Conservation (phyloP, 2,113 vertebrate species). For the Butorides virescens region DNA sequence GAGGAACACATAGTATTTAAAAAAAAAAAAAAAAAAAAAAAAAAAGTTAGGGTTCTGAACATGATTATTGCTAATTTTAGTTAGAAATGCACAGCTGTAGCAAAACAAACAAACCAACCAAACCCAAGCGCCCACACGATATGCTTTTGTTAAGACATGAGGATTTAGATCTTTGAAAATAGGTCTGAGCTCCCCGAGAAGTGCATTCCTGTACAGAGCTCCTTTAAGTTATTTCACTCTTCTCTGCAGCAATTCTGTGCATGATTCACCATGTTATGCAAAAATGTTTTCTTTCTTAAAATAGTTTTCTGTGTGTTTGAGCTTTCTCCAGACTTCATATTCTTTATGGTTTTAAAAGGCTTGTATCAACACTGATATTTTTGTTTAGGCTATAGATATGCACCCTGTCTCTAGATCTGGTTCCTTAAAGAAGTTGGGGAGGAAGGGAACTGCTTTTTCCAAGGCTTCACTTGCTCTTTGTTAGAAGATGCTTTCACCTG, state of each 20-base stretch:
- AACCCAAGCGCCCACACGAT: background rate
- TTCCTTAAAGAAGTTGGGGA: background rate
- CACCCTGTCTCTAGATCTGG: background rate
- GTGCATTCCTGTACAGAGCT: background rate
- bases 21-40: no score
- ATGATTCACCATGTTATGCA: background rate
- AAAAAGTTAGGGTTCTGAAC: background rate
- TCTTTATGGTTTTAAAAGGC: background rate
- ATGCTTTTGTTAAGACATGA: background rate
- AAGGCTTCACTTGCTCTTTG: background rate
- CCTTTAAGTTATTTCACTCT: background rate
- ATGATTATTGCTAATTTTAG: background rate
- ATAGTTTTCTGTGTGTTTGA: background rate
- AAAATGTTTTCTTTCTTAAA: slow-evolving; percentile 12
- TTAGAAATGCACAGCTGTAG: background rate
- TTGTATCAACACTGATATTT: background rate
- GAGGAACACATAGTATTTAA: background rate
- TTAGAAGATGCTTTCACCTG: background rate
- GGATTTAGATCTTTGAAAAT: background rate
- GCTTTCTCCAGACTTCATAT: background rate
- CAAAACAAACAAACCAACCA: background rate
- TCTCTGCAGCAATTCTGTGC: background rate
- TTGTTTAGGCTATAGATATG: background rate
- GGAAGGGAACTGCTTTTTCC: background rate
- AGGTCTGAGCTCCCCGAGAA: background rate